These are phyloP conservation scores for Adelosebastes latens DNA, from an alignment of 2,797 vertebrate genomes.

Conservation along the genomic window DNA sequence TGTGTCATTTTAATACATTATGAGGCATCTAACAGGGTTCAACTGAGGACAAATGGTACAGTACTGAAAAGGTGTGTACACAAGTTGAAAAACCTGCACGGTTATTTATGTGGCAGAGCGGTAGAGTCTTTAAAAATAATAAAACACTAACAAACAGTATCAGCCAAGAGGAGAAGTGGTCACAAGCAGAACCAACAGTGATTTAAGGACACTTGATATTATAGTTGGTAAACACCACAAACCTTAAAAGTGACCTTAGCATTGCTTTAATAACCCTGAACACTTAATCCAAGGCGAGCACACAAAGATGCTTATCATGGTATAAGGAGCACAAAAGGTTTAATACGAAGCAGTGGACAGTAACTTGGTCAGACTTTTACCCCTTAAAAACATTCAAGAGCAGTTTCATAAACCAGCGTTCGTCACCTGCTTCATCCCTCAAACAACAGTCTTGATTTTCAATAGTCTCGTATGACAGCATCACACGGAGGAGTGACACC, in stretches of 20 bases:
- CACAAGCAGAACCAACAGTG: constrained; percentile 4
- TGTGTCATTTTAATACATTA: constrained; percentile 4
- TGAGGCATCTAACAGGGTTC: neutral
- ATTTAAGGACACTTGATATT: constrained; percentile 12
- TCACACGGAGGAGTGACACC: neutral
- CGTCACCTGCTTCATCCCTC: neutral
- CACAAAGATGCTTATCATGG: neutral
- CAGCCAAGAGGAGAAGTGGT: neutral
- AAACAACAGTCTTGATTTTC: neutral
- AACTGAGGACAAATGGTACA: neutral
- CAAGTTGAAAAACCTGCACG: neutral
- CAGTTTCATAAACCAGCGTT: neutral
- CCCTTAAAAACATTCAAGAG: neutral
- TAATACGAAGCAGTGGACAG: neutral
- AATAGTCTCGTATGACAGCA: neutral
- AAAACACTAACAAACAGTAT: neutral
- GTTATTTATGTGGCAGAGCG: constrained; percentile 6
- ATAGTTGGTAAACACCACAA: constrained; percentile 17
- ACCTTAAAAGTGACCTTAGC: neutral
- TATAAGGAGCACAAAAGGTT: neutral
- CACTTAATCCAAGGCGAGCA: neutral
- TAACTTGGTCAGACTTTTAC: neutral
- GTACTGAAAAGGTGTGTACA: neutral
- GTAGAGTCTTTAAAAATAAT: neutral
- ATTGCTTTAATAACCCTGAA: constrained; percentile 2